Conservation (phyloP, 2,797 vertebrate species). For the Graptemys geographica region DNA sequence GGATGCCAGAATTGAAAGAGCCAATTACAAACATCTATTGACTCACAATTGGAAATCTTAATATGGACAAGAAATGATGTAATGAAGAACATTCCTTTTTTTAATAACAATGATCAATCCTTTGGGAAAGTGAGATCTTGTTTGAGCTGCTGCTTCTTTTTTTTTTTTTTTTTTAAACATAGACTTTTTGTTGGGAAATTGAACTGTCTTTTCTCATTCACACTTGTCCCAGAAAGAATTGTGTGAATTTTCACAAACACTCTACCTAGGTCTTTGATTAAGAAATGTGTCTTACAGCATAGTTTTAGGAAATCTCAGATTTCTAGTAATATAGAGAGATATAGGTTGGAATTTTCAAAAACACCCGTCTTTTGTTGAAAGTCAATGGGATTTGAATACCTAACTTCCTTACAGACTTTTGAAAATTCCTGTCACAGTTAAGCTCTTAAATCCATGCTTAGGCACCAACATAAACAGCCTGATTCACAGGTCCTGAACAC, state of each 20-base stretch:
- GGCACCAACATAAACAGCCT: no score
- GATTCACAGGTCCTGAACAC: no score
- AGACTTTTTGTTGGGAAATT: constrained; percentile 7
- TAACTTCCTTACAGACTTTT: not conserved
- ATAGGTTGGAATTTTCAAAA: not conserved
- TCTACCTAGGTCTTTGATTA: not conserved
- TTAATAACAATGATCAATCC: not conserved
- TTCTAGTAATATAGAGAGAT: not conserved
- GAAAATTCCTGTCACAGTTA: not conserved
- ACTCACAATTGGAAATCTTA: not conserved
- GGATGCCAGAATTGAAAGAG: not conserved
- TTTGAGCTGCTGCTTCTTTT: not conserved
- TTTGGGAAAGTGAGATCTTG: not conserved
- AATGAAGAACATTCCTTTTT: not conserved
- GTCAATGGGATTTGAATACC: not conserved
- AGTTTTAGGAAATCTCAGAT: no score
- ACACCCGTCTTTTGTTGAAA: not conserved
- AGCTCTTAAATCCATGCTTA: no score
- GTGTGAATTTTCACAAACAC: not conserved
- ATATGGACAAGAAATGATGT: not conserved
- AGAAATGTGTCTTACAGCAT: not conserved
- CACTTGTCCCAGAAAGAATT: not conserved
- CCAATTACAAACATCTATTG: not conserved
- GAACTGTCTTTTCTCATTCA: constrained; percentile 35
- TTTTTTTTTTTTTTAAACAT: constrained; percentile 3